phyloP scores from a whole-genome alignment of 2,888 invertebrate species.

The Ditula angustiorana region DNA sequence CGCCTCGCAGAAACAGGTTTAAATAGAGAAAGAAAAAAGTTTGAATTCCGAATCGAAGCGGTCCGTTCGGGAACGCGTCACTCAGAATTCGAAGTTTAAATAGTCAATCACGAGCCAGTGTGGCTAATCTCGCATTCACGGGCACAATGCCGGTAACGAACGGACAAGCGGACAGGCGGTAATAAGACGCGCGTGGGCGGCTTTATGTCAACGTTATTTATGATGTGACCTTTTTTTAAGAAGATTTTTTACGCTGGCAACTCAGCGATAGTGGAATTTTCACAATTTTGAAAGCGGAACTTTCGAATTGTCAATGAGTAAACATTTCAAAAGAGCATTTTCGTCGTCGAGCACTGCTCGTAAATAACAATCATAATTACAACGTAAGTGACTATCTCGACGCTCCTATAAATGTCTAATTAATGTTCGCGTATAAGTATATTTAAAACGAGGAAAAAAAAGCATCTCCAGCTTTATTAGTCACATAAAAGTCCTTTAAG shows the following conservation, averaged over 20 bases:
- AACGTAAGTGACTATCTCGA: conserved; percentile 15
- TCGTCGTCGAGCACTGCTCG: not conserved
- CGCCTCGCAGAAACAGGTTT: conserved; percentile 35
- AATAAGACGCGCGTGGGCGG: conserved; percentile 83
- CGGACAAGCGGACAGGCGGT: conserved; percentile 81
- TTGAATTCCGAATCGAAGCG: conserved; percentile 41
- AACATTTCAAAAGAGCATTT: conserved; percentile 6
- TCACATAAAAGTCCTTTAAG: conserved; percentile 68
- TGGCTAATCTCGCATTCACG: conserved; percentile 82
- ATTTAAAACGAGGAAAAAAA: conserved; percentile 21
- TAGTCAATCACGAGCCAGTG: conserved; percentile 83
- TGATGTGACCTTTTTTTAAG: conserved; percentile 71
- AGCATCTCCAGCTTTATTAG: conserved; percentile 60
- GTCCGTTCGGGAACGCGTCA: conserved; percentile 66
- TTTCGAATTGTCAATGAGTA: conserved; percentile 31
- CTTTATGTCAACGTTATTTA: conserved; percentile 84
- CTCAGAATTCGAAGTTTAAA: conserved; percentile 77
- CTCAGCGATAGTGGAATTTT: conserved; percentile 45
- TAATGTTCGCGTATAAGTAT: conserved; percentile 32
- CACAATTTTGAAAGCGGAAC: conserved; percentile 34
- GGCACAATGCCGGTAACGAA: conserved; percentile 83
- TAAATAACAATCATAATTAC: conserved; percentile 25
- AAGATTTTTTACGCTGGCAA: conserved; percentile 65
- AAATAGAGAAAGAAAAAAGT: conserved; percentile 28
- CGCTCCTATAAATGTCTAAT: conserved; percentile 29